phyloP scores from a whole-genome alignment of 2,113 vertebrate genomes.

The Antigone vipio region DNA sequence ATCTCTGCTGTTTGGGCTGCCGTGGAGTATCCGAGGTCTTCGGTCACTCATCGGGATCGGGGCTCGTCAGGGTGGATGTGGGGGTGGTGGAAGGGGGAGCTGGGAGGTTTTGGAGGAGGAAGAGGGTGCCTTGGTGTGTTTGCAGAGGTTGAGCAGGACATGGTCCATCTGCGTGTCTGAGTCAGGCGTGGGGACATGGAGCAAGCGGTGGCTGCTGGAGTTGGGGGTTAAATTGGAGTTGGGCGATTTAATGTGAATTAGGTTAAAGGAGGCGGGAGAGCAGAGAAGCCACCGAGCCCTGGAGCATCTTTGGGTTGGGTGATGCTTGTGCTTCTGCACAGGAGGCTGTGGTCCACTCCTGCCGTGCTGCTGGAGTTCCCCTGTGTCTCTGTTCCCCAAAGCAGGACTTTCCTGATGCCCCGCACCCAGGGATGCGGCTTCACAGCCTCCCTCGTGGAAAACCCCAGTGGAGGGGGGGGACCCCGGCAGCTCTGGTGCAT shows the following conservation, averaged over 20 bases:
- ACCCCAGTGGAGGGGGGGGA: not conserved
- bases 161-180: not conserved
- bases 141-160: not conserved
- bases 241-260: not conserved
- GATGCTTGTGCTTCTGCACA: rapidly evolving
- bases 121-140: not conserved
- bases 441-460: not conserved
- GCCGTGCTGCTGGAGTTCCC: not conserved
- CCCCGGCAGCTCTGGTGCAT: not conserved
- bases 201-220: rapidly evolving
- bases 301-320: not conserved
- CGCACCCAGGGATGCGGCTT: not conserved
- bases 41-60: not conserved
- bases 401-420: not conserved
- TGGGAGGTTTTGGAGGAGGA: not conserved
- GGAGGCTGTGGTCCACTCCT: not conserved
- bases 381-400: rapidly evolving
- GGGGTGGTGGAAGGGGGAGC: not conserved
- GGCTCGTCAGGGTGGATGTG: rapidly evolving
- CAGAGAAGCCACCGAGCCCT: not conserved
- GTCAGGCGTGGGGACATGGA: rapidly evolving
- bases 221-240: not conserved
- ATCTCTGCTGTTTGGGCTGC: not conserved
- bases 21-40: not conserved
- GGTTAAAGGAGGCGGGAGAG: not conserved